Evolutionary conservation across 2,888 invertebrate species (phyloP).

Genomic region (Melipona bicolor): DNA sequence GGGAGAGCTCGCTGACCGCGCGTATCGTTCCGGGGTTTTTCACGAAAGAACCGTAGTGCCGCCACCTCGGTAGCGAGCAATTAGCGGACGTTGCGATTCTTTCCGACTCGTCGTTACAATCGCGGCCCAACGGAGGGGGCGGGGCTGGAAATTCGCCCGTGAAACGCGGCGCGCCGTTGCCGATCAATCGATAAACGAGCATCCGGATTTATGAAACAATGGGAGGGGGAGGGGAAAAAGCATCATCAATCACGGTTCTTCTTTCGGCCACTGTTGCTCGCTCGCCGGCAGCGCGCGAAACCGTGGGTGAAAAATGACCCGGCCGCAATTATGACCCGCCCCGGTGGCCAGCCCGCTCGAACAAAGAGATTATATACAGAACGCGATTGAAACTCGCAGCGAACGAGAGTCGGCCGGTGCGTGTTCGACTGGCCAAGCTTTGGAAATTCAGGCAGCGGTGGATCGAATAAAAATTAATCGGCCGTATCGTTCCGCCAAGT

Average conservation of each 20-base stretch:
- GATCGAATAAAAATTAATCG: conserved; percentile 14
- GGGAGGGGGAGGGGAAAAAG: conserved; percentile 51
- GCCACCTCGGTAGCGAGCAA: conserved; percentile 43
- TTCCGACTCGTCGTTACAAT: conserved; percentile 51
- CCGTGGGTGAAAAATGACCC: conserved; percentile 78
- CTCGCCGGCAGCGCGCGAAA: conserved; percentile 55
- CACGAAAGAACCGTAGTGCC: conserved; percentile 5
- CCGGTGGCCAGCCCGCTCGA: conserved; percentile 38
- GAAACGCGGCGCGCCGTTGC: conserved; percentile 52
- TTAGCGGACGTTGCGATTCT: conserved; percentile 48
- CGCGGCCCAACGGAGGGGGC: conserved; percentile 30
- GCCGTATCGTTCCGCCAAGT: background rate
- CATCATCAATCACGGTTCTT: conserved; percentile 73
- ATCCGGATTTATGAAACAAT: conserved; percentile 72
- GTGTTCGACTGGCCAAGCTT: background rate
- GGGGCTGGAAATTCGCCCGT: conserved; percentile 29
- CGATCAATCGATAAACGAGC: conserved; percentile 72
- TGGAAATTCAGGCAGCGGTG: background rate
- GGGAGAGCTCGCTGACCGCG: background rate
- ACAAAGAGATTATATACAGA: conserved; percentile 47
- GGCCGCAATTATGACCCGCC: conserved; percentile 75
- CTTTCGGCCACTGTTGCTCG: conserved; percentile 49
- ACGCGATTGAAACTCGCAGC: conserved; percentile 45
- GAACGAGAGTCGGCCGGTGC: background rate
- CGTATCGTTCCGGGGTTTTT: background rate